Evolutionary conservation across 2,113 vertebrate genomes (phyloP).

Genomic region (Oncorhynchus clarkii): DNA sequence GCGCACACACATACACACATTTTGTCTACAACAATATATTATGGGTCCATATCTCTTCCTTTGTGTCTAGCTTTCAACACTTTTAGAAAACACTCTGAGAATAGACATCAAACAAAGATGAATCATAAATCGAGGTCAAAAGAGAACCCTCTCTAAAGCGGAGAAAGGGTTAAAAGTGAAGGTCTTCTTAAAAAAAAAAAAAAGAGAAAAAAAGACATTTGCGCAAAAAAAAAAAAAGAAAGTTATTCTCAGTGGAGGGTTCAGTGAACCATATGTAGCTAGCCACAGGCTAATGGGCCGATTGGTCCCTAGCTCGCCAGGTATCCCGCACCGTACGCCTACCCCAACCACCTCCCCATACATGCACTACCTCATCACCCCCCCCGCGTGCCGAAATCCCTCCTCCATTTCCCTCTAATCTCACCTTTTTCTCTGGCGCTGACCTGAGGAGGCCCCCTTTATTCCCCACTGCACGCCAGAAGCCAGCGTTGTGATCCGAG

Average conservation of each 20-base stretch:
- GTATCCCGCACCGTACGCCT: conserved; percentile 61
- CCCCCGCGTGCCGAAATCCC: conserved; percentile 71
- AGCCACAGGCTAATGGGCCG: conserved; percentile 81
- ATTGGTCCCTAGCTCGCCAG: conserved; percentile 78
- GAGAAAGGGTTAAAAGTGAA: conserved; percentile 72
- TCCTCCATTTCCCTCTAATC: conserved; percentile 81
- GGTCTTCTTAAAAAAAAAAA: conserved; percentile 53
- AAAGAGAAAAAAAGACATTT: conserved; percentile 24
- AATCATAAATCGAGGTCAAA: conserved; percentile 74
- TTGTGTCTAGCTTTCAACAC: conserved; percentile 64
- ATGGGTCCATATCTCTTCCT: conserved; percentile 55
- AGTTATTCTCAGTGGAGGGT: conserved; percentile 71
- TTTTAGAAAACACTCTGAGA: conserved; percentile 71
- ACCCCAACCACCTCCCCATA: conserved; percentile 5
- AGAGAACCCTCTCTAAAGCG: conserved; percentile 62
- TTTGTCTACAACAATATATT: background rate
- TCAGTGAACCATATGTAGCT: conserved; percentile 82
- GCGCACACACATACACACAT: conserved; percentile 41
- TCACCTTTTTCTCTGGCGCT: conserved; percentile 80
- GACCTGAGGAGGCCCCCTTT: conserved; percentile 76
- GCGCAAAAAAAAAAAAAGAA: conserved; percentile 6
- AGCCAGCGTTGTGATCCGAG: conserved; percentile 75
- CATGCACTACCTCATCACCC: conserved; percentile 37
- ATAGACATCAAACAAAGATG: conserved; percentile 72
- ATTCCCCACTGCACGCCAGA: conserved; percentile 79